These are phyloP conservation scores for Collichthys lucidus DNA, from an alignment of 2,113 vertebrate genomes.

Conservation along the genomic window DNA sequence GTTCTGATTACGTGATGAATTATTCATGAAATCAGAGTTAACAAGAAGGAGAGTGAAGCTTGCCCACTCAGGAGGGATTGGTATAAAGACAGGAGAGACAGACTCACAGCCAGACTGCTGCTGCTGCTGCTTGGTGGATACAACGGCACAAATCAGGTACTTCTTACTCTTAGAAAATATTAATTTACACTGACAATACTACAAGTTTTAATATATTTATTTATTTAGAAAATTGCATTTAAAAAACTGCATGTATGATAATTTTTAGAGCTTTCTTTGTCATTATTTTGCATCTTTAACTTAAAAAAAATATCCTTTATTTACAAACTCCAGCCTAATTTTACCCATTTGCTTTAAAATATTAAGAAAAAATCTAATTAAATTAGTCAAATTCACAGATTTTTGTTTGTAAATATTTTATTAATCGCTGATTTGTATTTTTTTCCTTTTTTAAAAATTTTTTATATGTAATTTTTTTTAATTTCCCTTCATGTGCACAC, in stretches of 20 bases:
- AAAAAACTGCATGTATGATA: not conserved
- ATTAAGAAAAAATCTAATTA: not conserved
- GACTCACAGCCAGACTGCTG: slow-evolving; percentile 45
- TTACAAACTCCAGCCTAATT: not conserved
- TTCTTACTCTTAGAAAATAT: not conserved
- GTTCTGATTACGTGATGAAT: slow-evolving; percentile 67
- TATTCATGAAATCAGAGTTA: slow-evolving; percentile 76
- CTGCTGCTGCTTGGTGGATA: slow-evolving; percentile 41
- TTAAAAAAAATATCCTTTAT: not conserved
- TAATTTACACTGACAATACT: not conserved
- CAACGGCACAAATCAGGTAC: slow-evolving; percentile 54
- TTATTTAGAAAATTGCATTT: not conserved
- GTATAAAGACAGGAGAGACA: slow-evolving; percentile 63
- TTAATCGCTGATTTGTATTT: not conserved
- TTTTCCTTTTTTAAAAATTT: too few species aligned
- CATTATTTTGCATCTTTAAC: not conserved
- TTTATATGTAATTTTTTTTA: too few species aligned
- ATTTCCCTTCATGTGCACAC: too few species aligned
- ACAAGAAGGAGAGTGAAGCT: slow-evolving; percentile 48
- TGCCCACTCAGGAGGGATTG: slow-evolving; percentile 59
- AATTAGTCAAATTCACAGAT: not conserved
- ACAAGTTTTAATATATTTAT: not conserved
- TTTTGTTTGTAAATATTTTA: slow-evolving; percentile 50
- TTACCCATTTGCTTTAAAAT: not conserved
- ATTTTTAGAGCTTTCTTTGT: not conserved